These are phyloP conservation scores for Catharus minimus DNA, from an alignment of 2,113 vertebrate species.

Conservation along the genomic window DNA sequence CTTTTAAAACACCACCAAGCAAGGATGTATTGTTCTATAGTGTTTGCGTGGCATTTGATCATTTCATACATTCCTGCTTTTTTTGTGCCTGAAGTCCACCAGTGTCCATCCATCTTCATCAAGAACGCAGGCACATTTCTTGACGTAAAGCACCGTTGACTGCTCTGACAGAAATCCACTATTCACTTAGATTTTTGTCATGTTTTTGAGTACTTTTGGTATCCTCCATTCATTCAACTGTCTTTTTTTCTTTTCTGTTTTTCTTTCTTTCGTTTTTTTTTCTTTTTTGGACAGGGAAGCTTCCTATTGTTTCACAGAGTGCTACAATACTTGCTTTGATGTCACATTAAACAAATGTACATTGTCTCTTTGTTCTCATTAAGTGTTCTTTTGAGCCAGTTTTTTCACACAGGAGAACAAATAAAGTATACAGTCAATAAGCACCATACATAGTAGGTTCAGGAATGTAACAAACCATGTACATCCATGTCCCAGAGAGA, in stretches of 20 bases:
- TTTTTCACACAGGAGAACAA: slow-evolving; percentile 79
- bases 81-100: slow-evolving; percentile 60
- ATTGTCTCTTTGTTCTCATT: slow-evolving; percentile 83
- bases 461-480: slow-evolving; percentile 84
- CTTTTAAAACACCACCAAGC: slow-evolving; percentile 71
- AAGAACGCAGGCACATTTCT: slow-evolving; percentile 69
- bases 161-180: slow-evolving; percentile 64
- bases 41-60: slow-evolving; percentile 65
- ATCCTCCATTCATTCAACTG: slow-evolving; percentile 61
- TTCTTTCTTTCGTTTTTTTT: slow-evolving; percentile 33
- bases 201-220: slow-evolving; percentile 66
- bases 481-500: slow-evolving; percentile 83
- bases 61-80: slow-evolving; percentile 69
- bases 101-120: slow-evolving; percentile 65
- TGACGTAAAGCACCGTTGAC: slow-evolving; percentile 76
- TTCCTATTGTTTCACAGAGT: slow-evolving; percentile 73
- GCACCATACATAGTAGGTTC: slow-evolving; percentile 94
- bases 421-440: slow-evolving; percentile 80
- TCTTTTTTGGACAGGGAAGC: slow-evolving; percentile 73
- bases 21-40: slow-evolving; percentile 67
- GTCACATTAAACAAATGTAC: slow-evolving; percentile 81
- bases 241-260: slow-evolving; percentile 44
- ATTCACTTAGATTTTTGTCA: slow-evolving; percentile 46
- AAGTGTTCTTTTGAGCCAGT: slow-evolving; percentile 73
- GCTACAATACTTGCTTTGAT: slow-evolving; percentile 84